phyloP scores from a whole-genome alignment of 2,797 vertebrate species.

The Urophycis tenuis region DNA sequence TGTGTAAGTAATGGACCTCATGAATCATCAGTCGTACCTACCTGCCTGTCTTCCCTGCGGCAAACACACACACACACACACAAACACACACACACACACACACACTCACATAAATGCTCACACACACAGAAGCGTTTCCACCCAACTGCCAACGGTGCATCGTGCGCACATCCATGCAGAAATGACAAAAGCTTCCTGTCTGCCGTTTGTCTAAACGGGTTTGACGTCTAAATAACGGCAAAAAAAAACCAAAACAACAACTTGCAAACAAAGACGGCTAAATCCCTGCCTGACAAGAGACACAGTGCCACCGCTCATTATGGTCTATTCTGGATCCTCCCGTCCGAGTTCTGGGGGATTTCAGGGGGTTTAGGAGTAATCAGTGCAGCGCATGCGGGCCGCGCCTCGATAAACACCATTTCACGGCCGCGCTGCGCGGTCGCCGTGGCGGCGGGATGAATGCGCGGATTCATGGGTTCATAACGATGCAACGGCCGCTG shows the following conservation, averaged over 20 bases:
- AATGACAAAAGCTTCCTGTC: conserved; percentile 32
- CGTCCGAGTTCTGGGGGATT: conserved; percentile 56
- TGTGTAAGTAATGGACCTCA: conserved; percentile 17
- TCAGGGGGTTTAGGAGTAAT: conserved; percentile 43
- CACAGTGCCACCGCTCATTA: conserved; percentile 50
- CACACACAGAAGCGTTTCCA: not conserved
- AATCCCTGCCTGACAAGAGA: conserved; percentile 48
- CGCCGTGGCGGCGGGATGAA: conserved; percentile 32
- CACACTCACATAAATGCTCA: not conserved
- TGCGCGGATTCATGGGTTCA: conserved; percentile 4
- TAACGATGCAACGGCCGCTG: not conserved
- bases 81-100: conserved; percentile 13
- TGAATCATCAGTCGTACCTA: conserved; percentile 38
- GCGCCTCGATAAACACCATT: conserved; percentile 45
- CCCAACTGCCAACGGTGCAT: conserved; percentile 9
- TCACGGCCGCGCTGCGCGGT: conserved; percentile 43
- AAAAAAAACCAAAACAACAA: too few relatives aligned
- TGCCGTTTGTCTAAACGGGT: conserved; percentile 45
- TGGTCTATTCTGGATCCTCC: conserved; percentile 48
- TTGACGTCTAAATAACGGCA: conserved; percentile 49
- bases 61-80: conserved; percentile 16
- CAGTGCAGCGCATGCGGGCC: conserved; percentile 31
- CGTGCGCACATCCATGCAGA: conserved; percentile 15
- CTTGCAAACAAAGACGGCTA: conserved; percentile 30
- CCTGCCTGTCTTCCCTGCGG: conserved; percentile 23